phyloP scores from a whole-genome alignment of 2,888 invertebrate genomes.

The Mechanitis mazaeus region DNA sequence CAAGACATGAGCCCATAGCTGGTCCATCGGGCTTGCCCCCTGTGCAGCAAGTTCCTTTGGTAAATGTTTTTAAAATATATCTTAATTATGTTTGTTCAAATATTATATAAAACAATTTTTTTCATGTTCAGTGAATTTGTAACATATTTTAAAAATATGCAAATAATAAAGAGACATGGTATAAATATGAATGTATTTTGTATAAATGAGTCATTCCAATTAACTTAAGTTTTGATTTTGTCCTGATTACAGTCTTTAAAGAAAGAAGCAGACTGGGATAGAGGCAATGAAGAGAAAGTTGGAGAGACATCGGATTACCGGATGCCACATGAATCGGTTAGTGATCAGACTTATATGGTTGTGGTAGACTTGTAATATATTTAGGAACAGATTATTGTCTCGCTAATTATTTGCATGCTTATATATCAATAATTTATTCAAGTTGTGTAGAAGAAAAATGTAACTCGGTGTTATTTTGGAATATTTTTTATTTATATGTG shows the following conservation, averaged over 20 bases:
- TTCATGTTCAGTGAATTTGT: too few species aligned
- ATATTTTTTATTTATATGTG: background rate
- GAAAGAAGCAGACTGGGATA: constrained; percentile 92
- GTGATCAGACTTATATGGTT: constrained; percentile 49
- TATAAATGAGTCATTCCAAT: too few species aligned
- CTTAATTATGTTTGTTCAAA: constrained; percentile 4
- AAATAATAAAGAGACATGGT: too few species aligned
- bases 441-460: background rate
- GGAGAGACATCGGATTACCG: constrained; percentile 88
- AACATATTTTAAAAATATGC: too few species aligned
- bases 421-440: background rate
- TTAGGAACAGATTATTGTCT: constrained; percentile 2
- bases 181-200: too few species aligned
- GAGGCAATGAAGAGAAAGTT: constrained; percentile 86
- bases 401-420: constrained; percentile 5
- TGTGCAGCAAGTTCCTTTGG: constrained; percentile 92
- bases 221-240: too few species aligned
- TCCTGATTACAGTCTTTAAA: constrained; percentile 85
- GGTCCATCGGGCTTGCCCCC: constrained; percentile 91
- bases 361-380: constrained; percentile 31
- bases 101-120: background rate
- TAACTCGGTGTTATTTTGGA: background rate
- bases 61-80: constrained; percentile 51
- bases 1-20: constrained; percentile 82
- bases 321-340: constrained; percentile 89